Base-by-base conservation (phyloP, 2,888 invertebrate species). In the Anthrax anthrax region DNA sequence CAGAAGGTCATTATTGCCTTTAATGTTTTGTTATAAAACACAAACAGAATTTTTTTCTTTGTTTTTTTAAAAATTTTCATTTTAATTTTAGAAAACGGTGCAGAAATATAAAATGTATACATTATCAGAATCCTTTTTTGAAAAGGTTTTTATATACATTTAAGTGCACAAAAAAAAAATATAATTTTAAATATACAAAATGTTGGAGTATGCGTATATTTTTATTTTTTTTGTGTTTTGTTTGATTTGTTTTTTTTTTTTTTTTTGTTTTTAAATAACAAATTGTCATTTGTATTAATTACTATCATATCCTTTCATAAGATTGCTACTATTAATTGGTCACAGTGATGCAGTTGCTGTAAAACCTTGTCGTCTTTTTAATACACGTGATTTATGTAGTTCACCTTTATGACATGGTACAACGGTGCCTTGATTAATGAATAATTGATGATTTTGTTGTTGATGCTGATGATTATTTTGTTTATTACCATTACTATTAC, bases 291-390 rank as follows among this genome's bases (percentile, higher is more conserved):
- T 1, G 5, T 27, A 3, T 32, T 12, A 32, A 32, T 12, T 32
- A 12, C 29, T 32, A 32, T 32, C 29, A 12, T 32, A 32, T 32
- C 12, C 29, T 12, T 12, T 3, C 3, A 32, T 12, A 32, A 32
- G 3, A 36, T 36, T 3, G n/a, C 16, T 6, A 12, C 4, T 16
- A 12, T 14, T n/a, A 16, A 38, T 38, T 65, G 76, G 80, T 69
- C 81, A 80, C 58, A 81, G 80, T 54, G 81, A 81, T 18, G 80
- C 81, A 14, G 76, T 73, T 17, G 75, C 73, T 23, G 73, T 72
- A 56, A 74, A 75, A 55, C 74, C 75, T 59, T 75, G 74, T 41
- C 76, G 65, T 18, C 75, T 60, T 62, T 75, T 75, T 41, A 75
- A 59, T 2, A 76, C 72, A 18, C 75, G 63, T 37, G 72, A 73